Evolutionary conservation across 1,140 invertebrate genomes (phyloP).

Genomic region (Drosophila azteca): DNA sequence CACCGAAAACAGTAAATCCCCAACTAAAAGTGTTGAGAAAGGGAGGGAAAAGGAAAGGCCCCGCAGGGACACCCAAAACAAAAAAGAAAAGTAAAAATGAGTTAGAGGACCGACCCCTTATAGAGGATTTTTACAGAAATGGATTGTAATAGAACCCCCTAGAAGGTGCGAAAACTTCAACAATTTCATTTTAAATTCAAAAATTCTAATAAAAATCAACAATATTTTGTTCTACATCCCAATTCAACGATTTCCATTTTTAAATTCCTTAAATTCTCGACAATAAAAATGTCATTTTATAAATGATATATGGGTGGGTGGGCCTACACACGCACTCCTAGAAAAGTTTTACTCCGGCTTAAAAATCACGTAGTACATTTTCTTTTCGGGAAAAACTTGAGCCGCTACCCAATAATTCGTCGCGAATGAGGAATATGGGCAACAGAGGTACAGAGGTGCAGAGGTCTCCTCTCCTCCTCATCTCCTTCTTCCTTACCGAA

Average conservation of each 20-base stretch:
- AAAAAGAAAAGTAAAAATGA: too few species aligned
- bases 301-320: slow-evolving; percentile 63
- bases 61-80: too few species aligned
- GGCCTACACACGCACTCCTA: slow-evolving; percentile 8
- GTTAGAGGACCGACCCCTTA: too few species aligned
- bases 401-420: slow-evolving; percentile 64
- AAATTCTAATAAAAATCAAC: background rate
- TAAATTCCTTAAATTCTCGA: slow-evolving; percentile 35
- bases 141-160: too few species aligned
- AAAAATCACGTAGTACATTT: slow-evolving; percentile 74
- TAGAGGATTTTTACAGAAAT: too few species aligned
- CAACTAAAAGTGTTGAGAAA: too few species aligned
- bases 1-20: too few species aligned
- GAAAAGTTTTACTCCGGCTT: slow-evolving; percentile 33
- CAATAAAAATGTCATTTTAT: slow-evolving; percentile 73
- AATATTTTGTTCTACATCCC: too few species aligned
- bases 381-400: slow-evolving; percentile 55
- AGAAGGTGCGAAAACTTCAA: background rate
- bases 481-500: slow-evolving; percentile 23
- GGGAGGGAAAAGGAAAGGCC: too few species aligned
- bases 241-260: slow-evolving; percentile 14
- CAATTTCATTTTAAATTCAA: background rate
- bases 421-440: slow-evolving; percentile 56
- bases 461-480: background rate
- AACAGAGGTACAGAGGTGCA: slow-evolving; percentile 41